A percentile compares a stretch with the other conserved stretches of the same genome.
phyloP scores from a whole-genome alignment of 1,140 invertebrate genomes.

The Hetaerina americana region DNA sequence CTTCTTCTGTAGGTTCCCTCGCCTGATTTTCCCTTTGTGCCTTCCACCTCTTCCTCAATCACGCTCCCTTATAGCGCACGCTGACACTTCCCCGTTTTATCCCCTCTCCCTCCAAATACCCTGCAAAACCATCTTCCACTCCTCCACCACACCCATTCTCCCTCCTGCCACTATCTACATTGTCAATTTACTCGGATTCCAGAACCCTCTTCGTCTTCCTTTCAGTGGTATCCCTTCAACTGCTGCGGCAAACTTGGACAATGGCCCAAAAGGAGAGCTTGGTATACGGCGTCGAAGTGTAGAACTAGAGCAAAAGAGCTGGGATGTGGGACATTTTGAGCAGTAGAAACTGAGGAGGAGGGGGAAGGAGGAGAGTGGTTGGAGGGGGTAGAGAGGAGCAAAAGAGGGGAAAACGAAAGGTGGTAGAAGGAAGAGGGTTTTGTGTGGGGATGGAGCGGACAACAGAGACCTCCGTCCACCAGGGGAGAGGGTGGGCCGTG shows the following conservation, averaged over 20 bases:
- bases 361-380: not conserved
- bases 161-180: too few species aligned
- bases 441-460: too few species aligned
- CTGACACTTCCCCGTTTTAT: not conserved
- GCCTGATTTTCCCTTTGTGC: not conserved
- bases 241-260: not conserved
- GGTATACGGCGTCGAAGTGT: too few species aligned
- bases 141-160: not conserved
- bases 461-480: too few species aligned
- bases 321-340: too few species aligned
- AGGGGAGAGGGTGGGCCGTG: too few species aligned
- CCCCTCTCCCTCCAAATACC: not conserved
- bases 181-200: too few species aligned
- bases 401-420: not conserved
- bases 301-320: too few species aligned
- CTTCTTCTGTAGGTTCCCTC: too few species aligned
- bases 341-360: too few species aligned
- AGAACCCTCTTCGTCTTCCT: not conserved
- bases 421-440: too few species aligned
- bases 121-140: not conserved
- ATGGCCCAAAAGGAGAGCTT: not conserved
- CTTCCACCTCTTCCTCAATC: not conserved
- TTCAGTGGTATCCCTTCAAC: not conserved
- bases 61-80: not conserved
- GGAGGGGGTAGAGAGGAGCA: not conserved